Evolutionary conservation across 2,797 vertebrate genomes (phyloP).

Genomic region (Momotus momota): DNA sequence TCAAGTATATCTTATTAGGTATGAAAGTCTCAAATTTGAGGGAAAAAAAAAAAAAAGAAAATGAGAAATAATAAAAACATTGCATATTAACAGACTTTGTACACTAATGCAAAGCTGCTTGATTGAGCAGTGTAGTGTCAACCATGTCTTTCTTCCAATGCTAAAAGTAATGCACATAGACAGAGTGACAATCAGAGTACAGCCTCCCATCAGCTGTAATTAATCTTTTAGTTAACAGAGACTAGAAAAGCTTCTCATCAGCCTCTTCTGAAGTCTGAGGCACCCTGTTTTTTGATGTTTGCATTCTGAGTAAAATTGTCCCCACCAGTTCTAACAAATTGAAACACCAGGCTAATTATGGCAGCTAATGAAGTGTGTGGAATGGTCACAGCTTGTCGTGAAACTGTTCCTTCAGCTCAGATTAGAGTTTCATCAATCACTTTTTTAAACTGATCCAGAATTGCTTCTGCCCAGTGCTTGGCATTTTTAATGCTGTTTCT

Average conservation of each 20-base stretch:
- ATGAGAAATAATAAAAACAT: slow-evolving; percentile 64
- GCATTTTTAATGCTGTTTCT: slow-evolving; percentile 88
- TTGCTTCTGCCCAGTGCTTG: slow-evolving; percentile 83
- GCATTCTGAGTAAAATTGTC: slow-evolving; percentile 89
- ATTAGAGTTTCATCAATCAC: slow-evolving; percentile 97
- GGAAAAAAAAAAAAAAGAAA: neutral
- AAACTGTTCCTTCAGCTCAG: slow-evolving; percentile 91
- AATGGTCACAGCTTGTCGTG: slow-evolving; percentile 93
- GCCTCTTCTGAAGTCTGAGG: slow-evolving; percentile 90
- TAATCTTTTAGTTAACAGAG: slow-evolving; percentile 94
- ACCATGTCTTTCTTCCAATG: slow-evolving; percentile 83
- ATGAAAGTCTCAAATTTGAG: neutral
- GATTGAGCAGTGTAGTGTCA: slow-evolving; percentile 77
- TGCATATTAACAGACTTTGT: slow-evolving; percentile 73
- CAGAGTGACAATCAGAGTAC: slow-evolving; percentile 83
- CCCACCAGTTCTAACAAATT: slow-evolving; percentile 94
- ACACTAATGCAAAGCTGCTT: slow-evolving; percentile 71
- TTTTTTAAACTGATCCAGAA: slow-evolving; percentile 90
- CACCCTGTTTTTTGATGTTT: slow-evolving; percentile 91
- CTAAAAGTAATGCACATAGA: slow-evolving; percentile 83
- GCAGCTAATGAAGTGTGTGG: slow-evolving; percentile 95
- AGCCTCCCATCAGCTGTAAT: slow-evolving; percentile 89
- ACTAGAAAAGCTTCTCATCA: slow-evolving; percentile 89
- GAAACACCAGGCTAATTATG: slow-evolving; percentile 95
- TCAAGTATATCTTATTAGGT: slow-evolving; percentile 26